Conservation (phyloP, 2,113 vertebrate species). For the Rallus limicola region DNA sequence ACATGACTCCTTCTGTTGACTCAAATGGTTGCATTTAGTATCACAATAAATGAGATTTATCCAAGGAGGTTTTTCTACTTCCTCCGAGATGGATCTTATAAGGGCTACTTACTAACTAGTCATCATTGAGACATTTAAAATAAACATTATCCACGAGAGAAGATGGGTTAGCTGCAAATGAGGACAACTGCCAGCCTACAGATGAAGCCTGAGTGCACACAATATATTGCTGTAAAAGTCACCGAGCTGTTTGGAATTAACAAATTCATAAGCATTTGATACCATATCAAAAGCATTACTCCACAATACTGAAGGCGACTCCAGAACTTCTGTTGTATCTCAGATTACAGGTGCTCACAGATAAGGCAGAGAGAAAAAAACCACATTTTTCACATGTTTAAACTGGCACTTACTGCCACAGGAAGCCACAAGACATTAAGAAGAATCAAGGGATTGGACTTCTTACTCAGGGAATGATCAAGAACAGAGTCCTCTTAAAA, state of each 20-base stretch:
- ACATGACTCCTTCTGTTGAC: background rate
- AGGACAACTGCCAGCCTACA: background rate
- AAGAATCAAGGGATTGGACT: background rate
- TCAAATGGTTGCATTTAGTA: background rate
- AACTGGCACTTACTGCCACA: background rate
- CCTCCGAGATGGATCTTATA: background rate
- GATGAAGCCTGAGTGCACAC: background rate
- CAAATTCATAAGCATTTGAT: background rate
- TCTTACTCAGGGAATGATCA: background rate
- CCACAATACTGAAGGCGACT: background rate
- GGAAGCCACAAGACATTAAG: background rate
- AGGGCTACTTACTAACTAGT: background rate
- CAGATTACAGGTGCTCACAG: background rate
- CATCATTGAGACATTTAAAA: background rate
- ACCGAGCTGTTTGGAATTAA: fast-evolving
- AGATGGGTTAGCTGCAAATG: fast-evolving
- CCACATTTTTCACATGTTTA: background rate
- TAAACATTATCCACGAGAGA: background rate
- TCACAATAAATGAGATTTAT: background rate
- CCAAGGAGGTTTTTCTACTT: background rate
- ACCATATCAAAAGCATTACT: background rate
- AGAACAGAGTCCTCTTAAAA: background rate
- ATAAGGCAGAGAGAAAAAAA: background rate
- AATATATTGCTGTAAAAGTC: background rate
- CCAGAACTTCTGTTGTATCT: background rate